A percentile compares a stretch with the other conserved stretches of the same genome.
Evolutionary conservation across 2,113 vertebrate genomes (phyloP).

Genomic region (Meles meles): DNA sequence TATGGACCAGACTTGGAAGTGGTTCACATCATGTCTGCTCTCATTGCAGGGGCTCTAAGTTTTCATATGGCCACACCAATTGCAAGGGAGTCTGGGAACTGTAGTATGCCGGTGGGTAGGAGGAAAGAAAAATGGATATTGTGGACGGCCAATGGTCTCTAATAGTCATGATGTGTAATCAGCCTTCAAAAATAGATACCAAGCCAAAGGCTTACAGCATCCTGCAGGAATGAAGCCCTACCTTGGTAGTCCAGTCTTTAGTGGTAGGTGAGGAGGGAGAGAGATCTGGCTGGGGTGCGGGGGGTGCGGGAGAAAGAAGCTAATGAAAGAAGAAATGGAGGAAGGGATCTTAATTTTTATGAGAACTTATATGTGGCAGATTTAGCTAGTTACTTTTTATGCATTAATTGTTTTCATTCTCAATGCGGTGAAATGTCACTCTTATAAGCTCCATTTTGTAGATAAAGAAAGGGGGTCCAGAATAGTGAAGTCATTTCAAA

Average conservation of each 20-base stretch:
- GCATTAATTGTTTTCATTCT: background rate
- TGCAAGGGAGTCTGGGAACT: background rate
- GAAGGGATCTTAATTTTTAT: background rate
- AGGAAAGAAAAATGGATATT: background rate
- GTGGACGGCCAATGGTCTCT: background rate
- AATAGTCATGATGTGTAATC: background rate
- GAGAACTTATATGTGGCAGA: background rate
- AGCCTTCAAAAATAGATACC: background rate
- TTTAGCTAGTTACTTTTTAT: background rate
- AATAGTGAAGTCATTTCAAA: background rate
- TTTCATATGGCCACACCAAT: background rate
- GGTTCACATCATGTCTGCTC: background rate
- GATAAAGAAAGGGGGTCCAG: background rate
- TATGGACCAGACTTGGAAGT: too few species aligned
- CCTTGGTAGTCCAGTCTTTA: background rate
- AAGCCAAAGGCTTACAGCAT: background rate
- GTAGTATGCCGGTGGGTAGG: background rate
- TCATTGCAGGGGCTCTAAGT: background rate
- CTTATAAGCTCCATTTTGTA: background rate
- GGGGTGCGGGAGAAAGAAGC: background rate
- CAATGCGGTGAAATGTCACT: background rate
- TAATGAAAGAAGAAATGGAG: background rate
- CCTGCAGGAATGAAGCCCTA: background rate
- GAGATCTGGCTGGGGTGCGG: too few species aligned
- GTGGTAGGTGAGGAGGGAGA: background rate